phyloP scores from a whole-genome alignment of 2,797 vertebrate species.

The Lepilemur septentrionalis region DNA sequence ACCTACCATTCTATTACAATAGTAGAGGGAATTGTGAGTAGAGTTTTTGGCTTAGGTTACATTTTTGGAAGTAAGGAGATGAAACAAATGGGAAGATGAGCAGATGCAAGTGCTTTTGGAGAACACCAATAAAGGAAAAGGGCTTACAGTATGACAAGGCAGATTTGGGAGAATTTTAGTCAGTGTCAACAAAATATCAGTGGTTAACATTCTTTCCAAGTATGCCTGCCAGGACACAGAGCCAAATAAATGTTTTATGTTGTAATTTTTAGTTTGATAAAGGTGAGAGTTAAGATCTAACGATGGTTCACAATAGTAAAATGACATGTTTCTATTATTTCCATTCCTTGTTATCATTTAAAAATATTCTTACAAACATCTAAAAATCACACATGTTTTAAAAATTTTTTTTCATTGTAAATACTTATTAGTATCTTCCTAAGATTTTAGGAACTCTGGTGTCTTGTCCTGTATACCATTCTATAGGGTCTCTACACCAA shows the following conservation, averaged over 20 bases:
- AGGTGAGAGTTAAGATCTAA: neutral
- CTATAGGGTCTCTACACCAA: slow-evolving; percentile 15
- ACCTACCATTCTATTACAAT: neutral
- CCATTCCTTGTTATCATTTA: neutral
- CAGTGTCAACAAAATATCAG: neutral
- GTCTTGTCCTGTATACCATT: slow-evolving; percentile 17
- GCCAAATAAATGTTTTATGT: neutral
- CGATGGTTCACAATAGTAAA: neutral
- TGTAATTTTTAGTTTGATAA: neutral
- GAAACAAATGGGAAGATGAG: neutral
- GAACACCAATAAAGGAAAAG: neutral
- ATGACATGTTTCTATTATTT: neutral
- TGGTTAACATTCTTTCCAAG: neutral
- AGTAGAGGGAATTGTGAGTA: neutral
- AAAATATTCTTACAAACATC: neutral
- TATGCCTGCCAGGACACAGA: neutral
- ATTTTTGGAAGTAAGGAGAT: neutral
- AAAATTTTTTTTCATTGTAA: neutral
- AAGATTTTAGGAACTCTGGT: neutral
- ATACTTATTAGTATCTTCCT: neutral
- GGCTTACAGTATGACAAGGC: neutral
- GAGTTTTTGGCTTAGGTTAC: neutral
- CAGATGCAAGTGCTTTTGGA: neutral
- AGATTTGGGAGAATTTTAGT: neutral
- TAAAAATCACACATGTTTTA: neutral